A percentile compares a stretch with the other conserved stretches of the same genome.
These are phyloP conservation scores for Meriones psammophilus DNA, from an alignment of 2,797 vertebrate species.

Conservation along the genomic window DNA sequence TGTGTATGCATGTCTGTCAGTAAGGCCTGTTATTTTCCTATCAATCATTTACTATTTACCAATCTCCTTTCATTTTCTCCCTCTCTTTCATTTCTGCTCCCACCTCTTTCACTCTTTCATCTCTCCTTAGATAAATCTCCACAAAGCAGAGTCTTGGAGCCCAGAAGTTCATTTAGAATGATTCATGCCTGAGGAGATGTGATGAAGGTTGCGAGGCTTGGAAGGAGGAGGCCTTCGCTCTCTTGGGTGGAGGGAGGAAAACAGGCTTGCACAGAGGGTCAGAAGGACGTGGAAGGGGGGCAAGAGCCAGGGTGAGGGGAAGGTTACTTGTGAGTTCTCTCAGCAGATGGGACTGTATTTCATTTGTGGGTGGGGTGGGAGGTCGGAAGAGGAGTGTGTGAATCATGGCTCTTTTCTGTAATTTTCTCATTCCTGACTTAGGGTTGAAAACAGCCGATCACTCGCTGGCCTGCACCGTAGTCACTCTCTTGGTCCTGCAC, in stretches of 20 bases:
- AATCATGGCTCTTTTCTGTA: slow-evolving; percentile 18
- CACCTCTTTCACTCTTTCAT: not conserved
- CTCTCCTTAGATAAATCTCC: not conserved
- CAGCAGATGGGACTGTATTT: not conserved
- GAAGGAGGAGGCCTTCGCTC: not conserved
- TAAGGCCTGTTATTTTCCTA: too few species aligned
- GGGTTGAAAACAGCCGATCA: not conserved
- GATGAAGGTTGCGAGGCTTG: not conserved
- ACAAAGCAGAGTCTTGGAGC: not conserved
- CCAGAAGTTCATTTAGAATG: not conserved
- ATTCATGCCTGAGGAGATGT: not conserved
- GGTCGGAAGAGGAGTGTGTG: not conserved
- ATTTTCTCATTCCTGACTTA: slow-evolving; percentile 48
- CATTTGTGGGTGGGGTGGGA: not conserved
- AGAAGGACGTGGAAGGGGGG: not conserved
- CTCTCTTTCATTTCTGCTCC: not conserved
- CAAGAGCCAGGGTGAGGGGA: not conserved
- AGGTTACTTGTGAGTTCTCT: not conserved
- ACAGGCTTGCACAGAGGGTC: not conserved
- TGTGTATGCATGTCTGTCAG: not conserved
- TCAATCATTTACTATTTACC: not conserved
- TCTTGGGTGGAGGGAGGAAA: not conserved
- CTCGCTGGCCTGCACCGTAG: not conserved
- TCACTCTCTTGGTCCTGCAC: not conserved
- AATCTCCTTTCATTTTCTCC: not conserved